Conservation (phyloP, 1,140 invertebrate genomes). For the Drosophila baimaii region DNA sequence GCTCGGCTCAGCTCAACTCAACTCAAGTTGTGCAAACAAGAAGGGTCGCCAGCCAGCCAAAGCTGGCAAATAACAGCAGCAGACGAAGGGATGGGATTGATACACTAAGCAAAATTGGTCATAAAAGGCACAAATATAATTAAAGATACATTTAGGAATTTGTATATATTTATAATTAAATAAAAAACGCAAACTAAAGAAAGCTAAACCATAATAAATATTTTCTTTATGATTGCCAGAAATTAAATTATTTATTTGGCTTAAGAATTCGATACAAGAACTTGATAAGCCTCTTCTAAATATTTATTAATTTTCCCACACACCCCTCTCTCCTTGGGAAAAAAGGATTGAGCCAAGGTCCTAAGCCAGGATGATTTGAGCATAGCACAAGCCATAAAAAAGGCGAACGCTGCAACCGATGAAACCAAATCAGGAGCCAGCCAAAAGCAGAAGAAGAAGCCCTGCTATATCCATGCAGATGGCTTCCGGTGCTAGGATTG, state of each 20-base stretch:
- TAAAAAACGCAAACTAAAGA: too few relatives aligned
- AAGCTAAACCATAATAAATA: too few relatives aligned
- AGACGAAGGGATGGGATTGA: not conserved
- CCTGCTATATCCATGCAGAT: slow-evolving; percentile 14
- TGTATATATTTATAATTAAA: too few relatives aligned
- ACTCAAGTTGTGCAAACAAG: slow-evolving; percentile 30
- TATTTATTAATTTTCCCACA: too few relatives aligned
- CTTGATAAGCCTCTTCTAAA: too few relatives aligned
- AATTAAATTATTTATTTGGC: too few relatives aligned
- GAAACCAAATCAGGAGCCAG: slow-evolving; percentile 33
- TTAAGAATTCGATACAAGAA: too few relatives aligned
- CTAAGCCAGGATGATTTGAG: slow-evolving; percentile 24
- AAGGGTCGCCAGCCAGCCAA: slow-evolving; percentile 14
- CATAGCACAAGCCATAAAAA: slow-evolving; percentile 32
- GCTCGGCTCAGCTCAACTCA: slow-evolving; percentile 33
- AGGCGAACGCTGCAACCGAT: slow-evolving; percentile 38
- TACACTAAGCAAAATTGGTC: slow-evolving; percentile 10
- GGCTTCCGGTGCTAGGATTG: slow-evolving; percentile 21
- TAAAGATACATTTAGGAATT: too few relatives aligned
- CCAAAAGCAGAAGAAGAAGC: slow-evolving; percentile 1
- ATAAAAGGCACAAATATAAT: too few relatives aligned
- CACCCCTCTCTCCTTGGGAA: too few relatives aligned
- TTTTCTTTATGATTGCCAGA: too few relatives aligned
- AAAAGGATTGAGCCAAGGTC: slow-evolving; percentile 4
- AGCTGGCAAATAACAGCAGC: not conserved